phyloP scores from a whole-genome alignment of 2,113 vertebrate genomes.

The human (Homo sapiens) region GRCh38 chr6:68784501-68785000 shows the following conservation, averaged over 20 bases:
- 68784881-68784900: conserved; percentile 9
- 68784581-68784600: conserved; percentile 47
- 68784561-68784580: conserved; percentile 34
- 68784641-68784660: conserved; percentile 49
- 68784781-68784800: conserved; percentile 23
- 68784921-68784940: conserved; percentile 25
- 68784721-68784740: conserved; percentile 24
- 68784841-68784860: conserved; percentile 20
- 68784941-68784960: background rate
- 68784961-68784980: background rate
- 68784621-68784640: conserved; percentile 51
- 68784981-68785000: background rate
- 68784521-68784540: background rate
- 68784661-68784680: conserved; percentile 60
- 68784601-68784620: conserved; percentile 54
- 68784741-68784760: conserved; percentile 44
- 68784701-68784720: conserved; percentile 41
- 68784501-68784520: background rate
- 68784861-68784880: background rate
- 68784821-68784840: conserved; percentile 8
- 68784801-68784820: background rate
- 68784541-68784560: conserved; percentile 46
- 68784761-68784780: conserved; percentile 11
- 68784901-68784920: conserved; percentile 37
- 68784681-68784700: conserved; percentile 35